phyloP scores from a whole-genome alignment of 2,797 vertebrate genomes.

The Rhinatrema bivittatum region DNA sequence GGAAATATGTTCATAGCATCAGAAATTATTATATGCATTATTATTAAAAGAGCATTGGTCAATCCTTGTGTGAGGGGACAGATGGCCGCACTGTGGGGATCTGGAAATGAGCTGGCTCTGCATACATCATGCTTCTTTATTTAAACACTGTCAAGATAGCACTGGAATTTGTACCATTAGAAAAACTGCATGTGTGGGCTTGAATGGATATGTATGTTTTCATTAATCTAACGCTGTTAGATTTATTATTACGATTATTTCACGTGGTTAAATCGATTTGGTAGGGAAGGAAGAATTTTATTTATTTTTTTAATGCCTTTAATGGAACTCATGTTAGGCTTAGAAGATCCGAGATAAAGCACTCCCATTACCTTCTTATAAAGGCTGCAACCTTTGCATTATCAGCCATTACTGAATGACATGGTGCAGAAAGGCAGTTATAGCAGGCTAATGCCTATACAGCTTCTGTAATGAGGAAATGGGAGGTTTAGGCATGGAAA shows the following conservation, averaged over 20 bases:
- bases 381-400: slow-evolving; percentile 45
- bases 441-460: slow-evolving; percentile 54
- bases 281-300: slow-evolving; percentile 9
- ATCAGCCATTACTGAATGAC: slow-evolving; percentile 53
- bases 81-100: background rate
- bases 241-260: slow-evolving; percentile 18
- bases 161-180: no score
- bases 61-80: background rate
- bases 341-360: slow-evolving; percentile 56
- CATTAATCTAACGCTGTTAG: slow-evolving; percentile 13
- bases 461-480: slow-evolving; percentile 61
- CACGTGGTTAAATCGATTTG: slow-evolving; percentile 40
- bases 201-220: background rate
- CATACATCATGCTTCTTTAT: no score
- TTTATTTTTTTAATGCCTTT: slow-evolving; percentile 22
- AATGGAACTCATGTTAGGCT: slow-evolving; percentile 44
- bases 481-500: slow-evolving; percentile 57
- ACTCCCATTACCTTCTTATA: slow-evolving; percentile 43
- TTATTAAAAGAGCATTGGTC: no score
- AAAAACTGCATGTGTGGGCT: no score
- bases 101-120: background rate
- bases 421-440: slow-evolving; percentile 55
- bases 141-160: no score
- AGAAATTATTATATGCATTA: background rate
- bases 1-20: background rate